Conservation (phyloP, 2,797 vertebrate species). For the Hydrolagus colliei region DNA sequence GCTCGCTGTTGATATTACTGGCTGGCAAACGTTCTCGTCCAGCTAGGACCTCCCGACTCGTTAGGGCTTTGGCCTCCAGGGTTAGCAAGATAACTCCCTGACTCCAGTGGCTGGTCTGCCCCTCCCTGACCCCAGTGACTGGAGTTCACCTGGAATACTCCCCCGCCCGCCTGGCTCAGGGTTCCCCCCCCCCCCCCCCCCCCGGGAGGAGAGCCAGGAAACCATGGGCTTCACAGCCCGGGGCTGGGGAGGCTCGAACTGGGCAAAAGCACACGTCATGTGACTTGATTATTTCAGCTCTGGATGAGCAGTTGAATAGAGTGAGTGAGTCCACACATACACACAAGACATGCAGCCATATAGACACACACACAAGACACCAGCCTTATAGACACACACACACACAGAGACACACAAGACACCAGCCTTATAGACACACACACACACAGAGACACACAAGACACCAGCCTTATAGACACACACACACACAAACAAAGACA, state of each 20-base stretch:
- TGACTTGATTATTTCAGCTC: conserved; percentile 47
- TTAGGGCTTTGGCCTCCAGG: no score
- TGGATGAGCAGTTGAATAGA: conserved; percentile 43
- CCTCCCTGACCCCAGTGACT: no score
- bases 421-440: conserved; percentile 25
- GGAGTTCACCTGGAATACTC: no score
- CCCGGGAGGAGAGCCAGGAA: no score
- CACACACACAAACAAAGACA: conserved; percentile 33
- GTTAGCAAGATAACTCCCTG: no score
- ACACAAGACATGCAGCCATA: conserved; percentile 40
- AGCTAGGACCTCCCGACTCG: no score
- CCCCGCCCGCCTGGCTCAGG: no score
- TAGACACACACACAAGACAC: conserved; percentile 19
- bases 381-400: conserved; percentile 33
- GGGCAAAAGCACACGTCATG: conserved; percentile 45
- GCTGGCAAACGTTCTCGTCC: no score
- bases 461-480: not conserved
- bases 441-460: no score
- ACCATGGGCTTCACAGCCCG: conserved; percentile 33
- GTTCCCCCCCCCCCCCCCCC: no score
- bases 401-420: conserved; percentile 33
- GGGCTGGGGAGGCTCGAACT: conserved; percentile 38
- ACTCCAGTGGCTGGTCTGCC: no score
- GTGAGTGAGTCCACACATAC: conserved; percentile 36
- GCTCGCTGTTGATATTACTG: no score